Base-by-base conservation (phyloP, 92 coral and sea anemone species). In the Micromussa lordhowensis region DNA sequence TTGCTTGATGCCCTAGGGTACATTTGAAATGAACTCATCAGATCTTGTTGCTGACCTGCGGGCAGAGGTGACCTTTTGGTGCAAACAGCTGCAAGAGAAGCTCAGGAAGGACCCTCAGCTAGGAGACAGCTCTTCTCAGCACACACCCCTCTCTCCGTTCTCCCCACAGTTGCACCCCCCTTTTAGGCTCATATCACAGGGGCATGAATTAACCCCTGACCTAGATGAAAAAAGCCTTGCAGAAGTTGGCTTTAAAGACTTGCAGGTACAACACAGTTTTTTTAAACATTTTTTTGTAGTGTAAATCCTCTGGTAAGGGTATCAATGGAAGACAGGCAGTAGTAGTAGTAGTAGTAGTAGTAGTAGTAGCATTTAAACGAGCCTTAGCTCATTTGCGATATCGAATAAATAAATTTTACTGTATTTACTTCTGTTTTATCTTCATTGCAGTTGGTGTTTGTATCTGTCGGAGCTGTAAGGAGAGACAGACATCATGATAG, bases 1-100 rank as follows among this genome's bases (percentile, higher is more conserved):
- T 64, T 44, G 2, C 72, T 38, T 66, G 76, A 66, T 54, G 21
- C 55, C 64, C 0, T 68, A 97, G 99, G 99, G 99, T 36, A 97
- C 99, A 17, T 97, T 97, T 89, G 96, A 96, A 89, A 97, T 97
- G 99, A 92, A 91, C 79, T 93, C 98, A 14, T 95, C 98, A 69
- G 99, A 97, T 81, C 96, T 97, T 36, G 99, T 97, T 9, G 95
- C 99, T 21, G 99, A 96, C 87, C 89, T 97, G 82, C 95, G 99
- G 31, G 99, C 99, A 5, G 99, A 97, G 81, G 99, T 97, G 81
- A 97, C 99, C 1, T 90, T 93, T 86, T 97, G 99, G 99, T 97
- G 99, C 83, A 93, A 93, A 94, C 94, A 93, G 75, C 89, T 97
- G 18, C 97, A 91, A 87, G 99, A 97, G 53, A 94, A 90, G 85